Evolutionary conservation across 2,888 invertebrate genomes (phyloP), one percentile per base, ranked within the genome.

Genomic region (Caenorhabditis sinica): DNA sequence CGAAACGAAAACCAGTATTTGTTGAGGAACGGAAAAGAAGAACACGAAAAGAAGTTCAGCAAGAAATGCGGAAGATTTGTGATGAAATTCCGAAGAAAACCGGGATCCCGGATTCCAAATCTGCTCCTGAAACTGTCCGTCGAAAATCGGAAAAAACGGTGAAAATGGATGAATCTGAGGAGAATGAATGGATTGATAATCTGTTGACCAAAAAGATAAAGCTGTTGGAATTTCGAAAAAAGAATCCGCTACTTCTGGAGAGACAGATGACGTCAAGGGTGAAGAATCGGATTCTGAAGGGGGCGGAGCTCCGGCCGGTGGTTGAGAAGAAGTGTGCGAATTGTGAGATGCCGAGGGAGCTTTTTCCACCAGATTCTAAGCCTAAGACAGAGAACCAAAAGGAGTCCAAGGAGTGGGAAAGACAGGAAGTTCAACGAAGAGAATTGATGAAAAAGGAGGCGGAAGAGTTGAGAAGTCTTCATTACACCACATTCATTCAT

Each of bases 371-470:
- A n/a, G n/a, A n/a, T n/a, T n/a, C n/a, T n/a, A n/a, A n/a, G n/a
- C n/a, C n/a, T n/a, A n/a, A n/a, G 33, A 6, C 33, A 33, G 15
- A 40, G 36, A 11, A 45, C 25, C 15, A 23, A 2, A 23, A 23
- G 5, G 56, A 28, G 25, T 11, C 9, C 9, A 82, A 75, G 60
- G 83, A 83, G 23, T 80, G 83, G 80, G 74, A 74, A 43, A 33
- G 8, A 5, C n/a, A 17, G 40, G 83, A 83, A 40, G 30, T 13
- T 6, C 49, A 71, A 17, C n/a, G 63, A 23, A n/a, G 30, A 13
- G 69, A 75, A 25, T 17, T 58, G 8, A 20, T 33, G 11, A 69
- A 33, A 60, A 69, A 66, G 17, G n/a, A 49, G 33, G 83, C 77
- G 0, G 69, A 74, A 20, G 63, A 61, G 20, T 30, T 58, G 5